phyloP scores from a whole-genome alignment of 1,140 invertebrate species.

The Drosophila sucinea region DNA sequence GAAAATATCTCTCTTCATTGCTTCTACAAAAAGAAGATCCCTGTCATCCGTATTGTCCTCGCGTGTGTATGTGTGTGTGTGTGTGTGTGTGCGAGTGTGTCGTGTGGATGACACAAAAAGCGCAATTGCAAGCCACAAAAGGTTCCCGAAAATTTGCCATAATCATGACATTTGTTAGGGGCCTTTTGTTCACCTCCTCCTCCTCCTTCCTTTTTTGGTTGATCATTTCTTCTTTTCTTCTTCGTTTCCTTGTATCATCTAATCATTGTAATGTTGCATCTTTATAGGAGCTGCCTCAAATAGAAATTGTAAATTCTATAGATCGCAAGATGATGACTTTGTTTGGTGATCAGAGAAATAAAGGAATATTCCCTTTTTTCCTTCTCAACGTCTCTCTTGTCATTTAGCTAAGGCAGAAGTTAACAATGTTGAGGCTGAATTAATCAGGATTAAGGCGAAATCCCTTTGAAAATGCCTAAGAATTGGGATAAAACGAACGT shows the following conservation, averaged over 20 bases:
- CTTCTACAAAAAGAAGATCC: conserved; percentile 8
- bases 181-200: conserved; percentile 19
- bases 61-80: conserved; percentile 19
- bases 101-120: conserved; percentile 62
- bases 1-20: conserved; percentile 7
- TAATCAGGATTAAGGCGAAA: conserved; percentile 9
- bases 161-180: conserved; percentile 69
- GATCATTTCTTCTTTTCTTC: conserved; percentile 27
- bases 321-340: conserved; percentile 46
- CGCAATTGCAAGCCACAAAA: conserved; percentile 72
- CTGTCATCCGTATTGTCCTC: conserved; percentile 8
- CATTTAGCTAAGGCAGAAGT: not conserved
- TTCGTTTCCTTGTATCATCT: conserved; percentile 38
- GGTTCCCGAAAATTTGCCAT: conserved; percentile 73
- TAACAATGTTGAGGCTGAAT: conserved; percentile 16
- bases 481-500: not conserved
- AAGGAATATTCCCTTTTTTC: conserved; percentile 26
- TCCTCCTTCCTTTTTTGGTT: conserved; percentile 6
- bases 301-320: conserved; percentile 11
- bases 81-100: conserved; percentile 1
- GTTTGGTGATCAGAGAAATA: conserved; percentile 21
- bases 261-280: conserved; percentile 75
- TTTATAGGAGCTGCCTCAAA: conserved; percentile 46
- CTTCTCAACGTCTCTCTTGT: conserved; percentile 23
- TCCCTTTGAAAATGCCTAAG: conserved; percentile 1